Percentiles rank a stretch among this genome's conserved stretches.
These are phyloP conservation scores for Pterostichus madidus DNA, from an alignment of 2,888 invertebrate genomes.

Conservation along the genomic window DNA sequence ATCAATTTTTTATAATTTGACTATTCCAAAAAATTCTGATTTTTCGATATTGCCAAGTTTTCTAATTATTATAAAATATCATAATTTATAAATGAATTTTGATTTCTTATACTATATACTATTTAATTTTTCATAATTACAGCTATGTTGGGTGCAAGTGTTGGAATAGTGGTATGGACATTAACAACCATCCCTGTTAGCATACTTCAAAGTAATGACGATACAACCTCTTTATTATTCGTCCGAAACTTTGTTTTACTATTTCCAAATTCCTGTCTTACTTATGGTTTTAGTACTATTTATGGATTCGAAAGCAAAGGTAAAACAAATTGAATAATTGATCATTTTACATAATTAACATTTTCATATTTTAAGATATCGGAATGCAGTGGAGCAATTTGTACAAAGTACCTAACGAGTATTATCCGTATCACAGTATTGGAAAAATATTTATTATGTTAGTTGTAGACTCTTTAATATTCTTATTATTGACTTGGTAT, in stretches of 20 bases:
- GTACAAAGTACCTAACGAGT: constrained; percentile 73
- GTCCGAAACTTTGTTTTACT: constrained; percentile 53
- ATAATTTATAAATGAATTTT: too few species aligned
- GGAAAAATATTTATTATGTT: constrained; percentile 77
- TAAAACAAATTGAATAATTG: neutral
- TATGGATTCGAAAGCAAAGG: constrained; percentile 70
- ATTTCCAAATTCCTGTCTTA: constrained; percentile 65
- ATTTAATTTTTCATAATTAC: constrained; percentile 62
- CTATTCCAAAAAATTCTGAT: too few species aligned
- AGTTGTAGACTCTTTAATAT: constrained; percentile 78
- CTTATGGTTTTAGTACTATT: constrained; percentile 69
- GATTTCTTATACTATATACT: neutral
- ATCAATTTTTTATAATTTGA: too few species aligned
- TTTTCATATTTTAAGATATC: constrained; percentile 72
- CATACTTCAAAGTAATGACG: constrained; percentile 45
- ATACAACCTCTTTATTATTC: constrained; percentile 20
- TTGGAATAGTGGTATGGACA: constrained; percentile 74
- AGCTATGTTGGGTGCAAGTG: constrained; percentile 74
- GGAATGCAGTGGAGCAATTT: constrained; percentile 78
- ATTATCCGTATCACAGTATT: constrained; percentile 73
- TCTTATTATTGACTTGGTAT: constrained; percentile 80
- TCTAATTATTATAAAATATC: too few species aligned
- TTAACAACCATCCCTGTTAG: constrained; percentile 73
- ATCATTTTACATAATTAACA: neutral
- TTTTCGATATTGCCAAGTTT: too few species aligned